These are phyloP conservation scores for Diuraphis noxia DNA, from an alignment of 1,140 invertebrate species.

Conservation along the genomic window DNA sequence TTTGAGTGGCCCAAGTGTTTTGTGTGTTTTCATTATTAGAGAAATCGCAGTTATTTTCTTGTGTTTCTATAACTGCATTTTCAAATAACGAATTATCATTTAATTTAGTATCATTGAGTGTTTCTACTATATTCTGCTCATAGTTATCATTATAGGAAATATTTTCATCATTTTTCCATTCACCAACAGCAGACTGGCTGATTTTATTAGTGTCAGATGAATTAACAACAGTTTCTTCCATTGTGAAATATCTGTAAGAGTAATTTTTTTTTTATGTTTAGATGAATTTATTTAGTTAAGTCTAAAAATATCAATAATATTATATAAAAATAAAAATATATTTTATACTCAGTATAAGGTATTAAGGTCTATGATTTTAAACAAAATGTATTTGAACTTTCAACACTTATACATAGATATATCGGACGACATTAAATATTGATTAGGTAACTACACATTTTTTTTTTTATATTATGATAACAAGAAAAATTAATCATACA, in stretches of 20 bases:
- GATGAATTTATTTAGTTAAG: not conserved
- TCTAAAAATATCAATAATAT: not conserved
- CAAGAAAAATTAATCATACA: not conserved
- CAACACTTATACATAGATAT: too few species aligned
- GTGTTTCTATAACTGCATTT: not conserved
- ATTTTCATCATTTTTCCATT: slow-evolving; percentile 18
- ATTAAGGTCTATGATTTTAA: too few species aligned
- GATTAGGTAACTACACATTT: not conserved
- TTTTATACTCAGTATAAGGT: too few species aligned
- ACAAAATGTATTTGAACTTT: too few species aligned
- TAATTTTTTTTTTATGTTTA: not conserved
- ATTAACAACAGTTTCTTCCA: not conserved
- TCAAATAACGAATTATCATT: not conserved
- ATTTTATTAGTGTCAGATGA: not conserved
- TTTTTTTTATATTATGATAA: not conserved
- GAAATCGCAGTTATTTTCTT: not conserved
- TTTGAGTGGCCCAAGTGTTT: not conserved
- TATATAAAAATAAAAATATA: not conserved
- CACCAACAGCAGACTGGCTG: not conserved
- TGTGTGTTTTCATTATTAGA: not conserved
- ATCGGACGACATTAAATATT: not conserved
- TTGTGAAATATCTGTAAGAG: not conserved
- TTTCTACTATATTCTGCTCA: not conserved
- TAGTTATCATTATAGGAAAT: not conserved
- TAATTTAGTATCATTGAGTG: not conserved